A percentile compares a stretch with the other conserved stretches of the same genome.
Evolutionary conservation across 2,797 vertebrate species (phyloP).

Genomic region (Xenops minutus): DNA sequence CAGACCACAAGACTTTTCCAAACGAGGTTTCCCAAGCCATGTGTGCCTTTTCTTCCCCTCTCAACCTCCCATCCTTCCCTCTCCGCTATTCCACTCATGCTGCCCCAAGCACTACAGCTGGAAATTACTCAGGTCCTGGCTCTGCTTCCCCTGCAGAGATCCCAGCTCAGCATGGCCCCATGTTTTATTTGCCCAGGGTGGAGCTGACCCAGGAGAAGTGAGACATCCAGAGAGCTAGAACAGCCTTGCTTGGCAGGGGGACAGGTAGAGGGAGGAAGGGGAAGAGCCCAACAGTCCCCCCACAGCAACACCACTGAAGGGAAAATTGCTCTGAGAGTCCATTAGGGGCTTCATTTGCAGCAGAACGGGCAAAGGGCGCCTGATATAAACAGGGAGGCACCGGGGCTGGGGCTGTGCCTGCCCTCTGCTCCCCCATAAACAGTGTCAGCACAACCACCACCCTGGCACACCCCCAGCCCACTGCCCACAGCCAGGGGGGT

Average conservation of each 20-base stretch:
- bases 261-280: not conserved
- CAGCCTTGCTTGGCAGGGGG: not conserved
- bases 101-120: not conserved
- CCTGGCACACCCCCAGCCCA: not conserved
- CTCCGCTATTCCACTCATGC: not conserved
- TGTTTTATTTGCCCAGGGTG: not conserved
- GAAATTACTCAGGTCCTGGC: not conserved
- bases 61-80: not conserved
- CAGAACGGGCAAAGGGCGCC: rapidly evolving
- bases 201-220: not conserved
- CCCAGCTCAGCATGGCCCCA: not conserved
- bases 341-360: not conserved
- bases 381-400: not conserved
- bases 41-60: not conserved
- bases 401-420: not conserved
- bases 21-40: not conserved
- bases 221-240: not conserved
- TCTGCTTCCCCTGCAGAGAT: not conserved
- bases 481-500: not conserved
- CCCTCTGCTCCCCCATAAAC: not conserved
- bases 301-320: not conserved
- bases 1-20: conserved; percentile 7
- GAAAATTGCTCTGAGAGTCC: not conserved
- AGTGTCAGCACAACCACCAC: not conserved
- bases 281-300: not conserved